Percentiles rank a stretch among this genome's conserved stretches.
These are phyloP conservation scores for Eidolon helvum DNA, from an alignment of 2,113 vertebrate species.

Conservation along the genomic window DNA sequence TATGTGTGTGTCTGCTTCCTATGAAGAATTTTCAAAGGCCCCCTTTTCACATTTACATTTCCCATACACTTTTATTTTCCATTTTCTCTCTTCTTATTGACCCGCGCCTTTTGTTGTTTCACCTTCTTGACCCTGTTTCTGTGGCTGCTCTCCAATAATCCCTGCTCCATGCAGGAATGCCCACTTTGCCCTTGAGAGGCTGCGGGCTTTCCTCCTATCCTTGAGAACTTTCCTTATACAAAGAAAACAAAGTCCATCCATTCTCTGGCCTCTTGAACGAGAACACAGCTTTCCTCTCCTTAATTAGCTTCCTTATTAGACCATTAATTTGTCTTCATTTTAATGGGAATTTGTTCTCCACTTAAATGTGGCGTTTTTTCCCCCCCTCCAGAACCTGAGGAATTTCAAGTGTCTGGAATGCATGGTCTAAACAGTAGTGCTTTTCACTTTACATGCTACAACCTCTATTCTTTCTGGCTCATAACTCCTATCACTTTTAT, in stretches of 20 bases:
- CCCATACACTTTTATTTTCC: neutral
- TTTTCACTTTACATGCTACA: neutral
- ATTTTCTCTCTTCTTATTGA: neutral
- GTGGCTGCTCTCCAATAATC: neutral
- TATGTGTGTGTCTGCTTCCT: neutral
- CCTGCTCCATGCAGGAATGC: neutral
- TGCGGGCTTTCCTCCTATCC: neutral
- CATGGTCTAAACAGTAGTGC: neutral
- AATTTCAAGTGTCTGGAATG: conserved; percentile 52
- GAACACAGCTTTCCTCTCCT: neutral
- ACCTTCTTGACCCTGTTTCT: neutral
- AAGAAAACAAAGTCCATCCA: conserved; percentile 34
- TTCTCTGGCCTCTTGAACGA: conserved; percentile 39
- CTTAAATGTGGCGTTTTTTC: neutral
- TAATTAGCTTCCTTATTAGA: conserved; percentile 41
- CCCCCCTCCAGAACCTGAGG: conserved; percentile 10
- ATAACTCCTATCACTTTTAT: conserved; percentile 28
- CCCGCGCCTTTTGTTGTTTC: neutral
- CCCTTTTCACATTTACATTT: neutral
- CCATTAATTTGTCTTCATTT: conserved; percentile 52
- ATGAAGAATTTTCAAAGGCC: neutral
- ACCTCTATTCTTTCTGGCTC: neutral
- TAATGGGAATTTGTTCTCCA: conserved; percentile 48
- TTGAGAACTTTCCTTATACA: conserved; percentile 27
- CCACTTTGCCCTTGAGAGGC: neutral